These are phyloP conservation scores for Catocala nupta DNA, from an alignment of 2,888 invertebrate species.

Conservation along the genomic window DNA sequence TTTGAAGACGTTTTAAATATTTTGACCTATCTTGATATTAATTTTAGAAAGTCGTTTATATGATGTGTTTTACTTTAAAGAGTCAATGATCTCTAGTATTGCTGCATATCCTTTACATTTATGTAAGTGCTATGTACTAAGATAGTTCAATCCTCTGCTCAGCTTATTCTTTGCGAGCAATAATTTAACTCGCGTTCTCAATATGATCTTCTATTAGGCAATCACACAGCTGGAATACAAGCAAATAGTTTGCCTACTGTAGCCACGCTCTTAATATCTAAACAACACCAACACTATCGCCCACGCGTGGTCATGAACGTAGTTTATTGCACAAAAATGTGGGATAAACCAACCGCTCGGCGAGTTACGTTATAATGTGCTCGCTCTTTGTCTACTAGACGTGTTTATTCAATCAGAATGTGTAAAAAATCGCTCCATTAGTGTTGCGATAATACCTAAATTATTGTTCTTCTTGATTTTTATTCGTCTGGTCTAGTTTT, in stretches of 20 bases:
- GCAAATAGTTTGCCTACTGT: background rate
- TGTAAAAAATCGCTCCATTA: background rate
- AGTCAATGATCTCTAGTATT: too few species aligned
- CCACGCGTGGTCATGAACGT: constrained; percentile 25
- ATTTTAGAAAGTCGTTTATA: too few species aligned
- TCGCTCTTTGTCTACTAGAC: constrained; percentile 1
- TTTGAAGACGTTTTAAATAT: too few species aligned
- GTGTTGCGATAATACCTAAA: background rate
- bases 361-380: constrained; percentile 18
- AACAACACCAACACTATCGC: constrained; percentile 10
- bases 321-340: constrained; percentile 32
- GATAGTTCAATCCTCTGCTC: too few species aligned
- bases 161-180: too few species aligned
- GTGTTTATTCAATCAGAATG: constrained; percentile 25
- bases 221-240: background rate
- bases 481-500: constrained; percentile 1
- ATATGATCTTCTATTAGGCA: too few species aligned
- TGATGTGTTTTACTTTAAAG: too few species aligned
- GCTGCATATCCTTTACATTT: too few species aligned
- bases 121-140: too few species aligned
- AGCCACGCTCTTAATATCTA: background rate
- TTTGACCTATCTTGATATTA: too few species aligned
- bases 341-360: constrained; percentile 8
- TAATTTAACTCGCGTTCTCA: too few species aligned
- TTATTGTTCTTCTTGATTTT: constrained; percentile 1